phyloP scores from a whole-genome alignment of 2,113 vertebrate species.

The Panthera tigris region DNA sequence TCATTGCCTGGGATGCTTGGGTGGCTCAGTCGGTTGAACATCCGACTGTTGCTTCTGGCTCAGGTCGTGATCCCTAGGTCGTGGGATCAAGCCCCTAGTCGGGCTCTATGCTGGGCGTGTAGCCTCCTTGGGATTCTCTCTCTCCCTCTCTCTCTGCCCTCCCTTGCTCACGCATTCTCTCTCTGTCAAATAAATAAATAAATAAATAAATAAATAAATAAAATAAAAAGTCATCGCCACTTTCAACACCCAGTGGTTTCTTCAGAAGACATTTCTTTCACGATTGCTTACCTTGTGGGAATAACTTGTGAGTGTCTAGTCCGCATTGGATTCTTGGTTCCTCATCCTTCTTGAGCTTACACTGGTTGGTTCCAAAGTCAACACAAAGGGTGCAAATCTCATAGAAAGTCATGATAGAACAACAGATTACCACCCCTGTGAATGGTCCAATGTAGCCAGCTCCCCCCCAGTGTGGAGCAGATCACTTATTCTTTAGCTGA shows the following conservation, averaged over 20 bases:
- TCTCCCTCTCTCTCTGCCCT: too few species aligned
- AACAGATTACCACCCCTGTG: not conserved
- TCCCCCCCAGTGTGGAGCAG: not conserved
- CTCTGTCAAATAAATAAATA: too few species aligned
- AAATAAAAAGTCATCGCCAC: not conserved
- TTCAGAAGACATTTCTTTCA: not conserved
- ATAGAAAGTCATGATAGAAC: not conserved
- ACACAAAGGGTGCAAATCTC: not conserved
- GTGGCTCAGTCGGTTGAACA: too few species aligned
- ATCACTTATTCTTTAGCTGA: not conserved
- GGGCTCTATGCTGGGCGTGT: too few species aligned
- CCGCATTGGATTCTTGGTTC: not conserved
- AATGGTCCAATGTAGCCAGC: not conserved
- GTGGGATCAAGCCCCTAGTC: too few species aligned
- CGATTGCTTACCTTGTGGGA: not conserved
- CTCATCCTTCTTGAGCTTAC: not conserved
- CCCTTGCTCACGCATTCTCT: too few species aligned
- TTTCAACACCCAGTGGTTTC: not conserved
- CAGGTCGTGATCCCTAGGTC: too few species aligned
- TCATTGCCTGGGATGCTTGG: not conserved
- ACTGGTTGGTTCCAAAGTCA: not conserved
- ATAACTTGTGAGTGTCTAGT: not conserved
- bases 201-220: too few species aligned
- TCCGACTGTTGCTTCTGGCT: too few species aligned
- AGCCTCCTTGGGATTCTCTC: too few species aligned